phyloP scores from a whole-genome alignment of 1,140 invertebrate genomes.

The Harpegnathos saltator region DNA sequence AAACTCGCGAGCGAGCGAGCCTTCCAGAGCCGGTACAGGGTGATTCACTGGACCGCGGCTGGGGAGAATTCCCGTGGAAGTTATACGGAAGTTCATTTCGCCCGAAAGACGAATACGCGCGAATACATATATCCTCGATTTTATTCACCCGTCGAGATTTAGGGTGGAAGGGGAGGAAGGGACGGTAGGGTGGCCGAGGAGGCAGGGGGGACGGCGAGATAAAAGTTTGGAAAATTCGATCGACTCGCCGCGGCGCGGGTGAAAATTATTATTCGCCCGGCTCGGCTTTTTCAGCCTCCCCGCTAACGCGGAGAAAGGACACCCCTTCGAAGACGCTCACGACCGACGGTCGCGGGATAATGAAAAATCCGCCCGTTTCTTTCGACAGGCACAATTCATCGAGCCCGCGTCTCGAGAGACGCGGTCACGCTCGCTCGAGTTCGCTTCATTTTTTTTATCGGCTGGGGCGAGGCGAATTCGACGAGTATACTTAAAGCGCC shows the following conservation, averaged over 20 bases:
- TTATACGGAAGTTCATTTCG: slow-evolving; percentile 22
- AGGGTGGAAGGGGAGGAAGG: no score
- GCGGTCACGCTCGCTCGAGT: no score
- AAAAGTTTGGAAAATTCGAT: background rate
- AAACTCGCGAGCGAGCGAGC: slow-evolving; percentile 26
- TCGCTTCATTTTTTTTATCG: no score
- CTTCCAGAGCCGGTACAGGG: slow-evolving; percentile 1
- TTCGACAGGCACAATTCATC: no score
- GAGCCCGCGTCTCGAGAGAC: no score
- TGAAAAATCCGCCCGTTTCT: no score
- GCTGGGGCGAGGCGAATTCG: no score
- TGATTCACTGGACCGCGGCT: slow-evolving; percentile 31
- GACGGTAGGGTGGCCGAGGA: no score
- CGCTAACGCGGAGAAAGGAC: background rate
- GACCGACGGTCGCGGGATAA: no score
- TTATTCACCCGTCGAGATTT: slow-evolving; percentile 36
- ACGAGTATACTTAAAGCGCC: background rate
- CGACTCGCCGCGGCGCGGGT: background rate
- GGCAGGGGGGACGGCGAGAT: background rate
- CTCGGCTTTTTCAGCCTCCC: no score
- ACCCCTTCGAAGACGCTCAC: no score
- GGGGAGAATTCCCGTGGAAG: slow-evolving; percentile 27
- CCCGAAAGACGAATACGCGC: slow-evolving; percentile 10
- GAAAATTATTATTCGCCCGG: slow-evolving; percentile 9
- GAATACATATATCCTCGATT: slow-evolving; percentile 13